Percentiles rank a stretch among this genome's conserved stretches.
phyloP scores from a whole-genome alignment of 1,140 invertebrate genomes.

The Physella acuta region DNA sequence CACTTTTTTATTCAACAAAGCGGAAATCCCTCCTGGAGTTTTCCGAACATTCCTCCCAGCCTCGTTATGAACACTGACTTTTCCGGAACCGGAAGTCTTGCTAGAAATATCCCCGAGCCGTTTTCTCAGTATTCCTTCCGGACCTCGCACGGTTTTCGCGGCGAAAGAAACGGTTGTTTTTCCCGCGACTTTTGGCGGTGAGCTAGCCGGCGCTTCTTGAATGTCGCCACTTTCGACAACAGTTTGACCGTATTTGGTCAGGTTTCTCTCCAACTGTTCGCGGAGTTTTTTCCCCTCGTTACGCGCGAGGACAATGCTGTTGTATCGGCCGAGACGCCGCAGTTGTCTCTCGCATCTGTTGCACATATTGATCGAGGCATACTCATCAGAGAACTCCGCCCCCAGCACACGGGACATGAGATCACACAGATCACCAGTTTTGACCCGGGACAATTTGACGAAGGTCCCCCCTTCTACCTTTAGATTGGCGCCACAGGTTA shows the following conservation, averaged over 20 bases:
- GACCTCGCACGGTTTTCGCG: not conserved
- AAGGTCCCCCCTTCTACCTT: not conserved
- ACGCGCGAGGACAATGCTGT: conserved; percentile 16
- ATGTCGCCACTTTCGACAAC: conserved; percentile 3
- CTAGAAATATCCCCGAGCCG: no score
- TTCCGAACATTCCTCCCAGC: no score
- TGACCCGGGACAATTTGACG: not conserved
- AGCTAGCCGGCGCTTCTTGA: not conserved
- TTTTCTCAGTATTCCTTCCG: no score
- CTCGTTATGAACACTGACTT: no score
- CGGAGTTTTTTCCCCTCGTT: conserved; percentile 5
- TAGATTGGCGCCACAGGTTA: conserved; percentile 10
- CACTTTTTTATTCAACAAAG: no score
- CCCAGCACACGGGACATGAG: conserved; percentile 19
- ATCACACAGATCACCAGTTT: conserved; percentile 15
- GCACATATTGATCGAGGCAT: conserved; percentile 19
- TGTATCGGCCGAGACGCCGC: conserved; percentile 16
- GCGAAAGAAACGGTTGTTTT: not conserved
- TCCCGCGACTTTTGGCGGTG: no score
- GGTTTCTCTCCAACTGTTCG: conserved; percentile 20
- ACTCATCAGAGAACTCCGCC: conserved; percentile 10
- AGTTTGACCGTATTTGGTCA: conserved; percentile 13
- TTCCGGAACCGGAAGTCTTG: no score
- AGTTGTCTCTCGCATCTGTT: conserved; percentile 22
- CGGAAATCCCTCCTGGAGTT: no score